Percentiles rank a stretch among this genome's conserved stretches.
phyloP scores from a whole-genome alignment of 2,113 vertebrate species.

The Anguilla rostrata region DNA sequence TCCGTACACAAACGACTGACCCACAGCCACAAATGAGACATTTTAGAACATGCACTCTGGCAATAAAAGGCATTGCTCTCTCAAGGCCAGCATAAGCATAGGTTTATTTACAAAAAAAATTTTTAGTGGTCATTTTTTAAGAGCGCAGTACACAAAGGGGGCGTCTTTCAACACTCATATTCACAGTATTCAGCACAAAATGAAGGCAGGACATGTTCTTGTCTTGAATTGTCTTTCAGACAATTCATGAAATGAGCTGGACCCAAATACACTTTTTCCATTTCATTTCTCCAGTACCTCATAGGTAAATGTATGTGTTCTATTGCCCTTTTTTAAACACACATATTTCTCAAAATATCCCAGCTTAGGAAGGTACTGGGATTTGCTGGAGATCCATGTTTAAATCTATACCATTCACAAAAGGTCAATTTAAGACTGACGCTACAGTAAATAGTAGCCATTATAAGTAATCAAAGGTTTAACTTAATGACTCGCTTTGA shows the following conservation, averaged over 20 bases:
- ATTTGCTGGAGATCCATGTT: not conserved
- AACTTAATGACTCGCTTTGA: not conserved
- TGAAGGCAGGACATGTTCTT: not conserved
- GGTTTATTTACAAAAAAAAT: slow-evolving; percentile 49
- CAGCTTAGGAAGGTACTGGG: not conserved
- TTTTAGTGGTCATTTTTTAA: slow-evolving; percentile 42
- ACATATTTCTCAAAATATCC: too few relatives aligned
- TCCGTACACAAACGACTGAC: not conserved
- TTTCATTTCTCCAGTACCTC: not conserved
- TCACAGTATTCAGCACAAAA: slow-evolving; percentile 40
- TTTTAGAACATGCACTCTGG: not conserved
- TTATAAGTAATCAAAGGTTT: not conserved
- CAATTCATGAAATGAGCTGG: not conserved
- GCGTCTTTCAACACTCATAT: slow-evolving; percentile 21
- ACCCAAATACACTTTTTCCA: not conserved
- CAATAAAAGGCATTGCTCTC: not conserved
- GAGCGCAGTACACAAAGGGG: slow-evolving; percentile 16
- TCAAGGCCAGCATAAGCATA: not conserved
- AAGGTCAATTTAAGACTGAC: not conserved
- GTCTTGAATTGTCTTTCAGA: not conserved
- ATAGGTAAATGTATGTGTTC: not conserved
- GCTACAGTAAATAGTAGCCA: not conserved
- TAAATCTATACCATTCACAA: not conserved
- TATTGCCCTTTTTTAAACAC: not conserved
- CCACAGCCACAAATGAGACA: not conserved